A percentile compares a stretch with the other conserved stretches of the same genome.
These are phyloP conservation scores for Chrosomus eos DNA, from an alignment of 2,797 vertebrate genomes.

Conservation along the genomic window DNA sequence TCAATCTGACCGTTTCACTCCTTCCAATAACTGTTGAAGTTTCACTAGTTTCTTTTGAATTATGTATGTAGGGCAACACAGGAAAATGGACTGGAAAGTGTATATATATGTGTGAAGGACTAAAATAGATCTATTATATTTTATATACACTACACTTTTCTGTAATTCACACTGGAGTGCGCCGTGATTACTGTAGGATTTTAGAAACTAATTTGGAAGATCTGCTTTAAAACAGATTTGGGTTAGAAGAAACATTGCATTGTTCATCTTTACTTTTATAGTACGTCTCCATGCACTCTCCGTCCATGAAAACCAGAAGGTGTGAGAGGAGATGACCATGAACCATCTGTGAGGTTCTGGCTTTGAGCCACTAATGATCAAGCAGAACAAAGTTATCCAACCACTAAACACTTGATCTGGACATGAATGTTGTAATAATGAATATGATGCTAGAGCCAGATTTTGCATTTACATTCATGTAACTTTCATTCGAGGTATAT, in stretches of 20 bases:
- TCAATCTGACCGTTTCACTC: conserved; percentile 4
- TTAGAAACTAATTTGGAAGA: not conserved
- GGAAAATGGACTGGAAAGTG: not conserved
- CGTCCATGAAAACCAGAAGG: conserved; percentile 47
- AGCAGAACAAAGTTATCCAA: conserved; percentile 1
- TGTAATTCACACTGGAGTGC: not conserved
- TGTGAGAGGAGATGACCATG: conserved; percentile 36
- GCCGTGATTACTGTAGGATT: not conserved
- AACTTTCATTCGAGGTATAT: not conserved
- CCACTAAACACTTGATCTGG: not conserved
- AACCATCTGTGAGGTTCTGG: conserved; percentile 56
- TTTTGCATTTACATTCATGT: not conserved
- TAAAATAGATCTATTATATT: not conserved
- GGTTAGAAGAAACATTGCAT: not conserved
- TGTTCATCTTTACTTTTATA: not conserved
- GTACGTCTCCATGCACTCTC: conserved; percentile 15
- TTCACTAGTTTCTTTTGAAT: conserved; percentile 25
- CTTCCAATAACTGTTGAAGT: not conserved
- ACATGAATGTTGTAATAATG: not conserved
- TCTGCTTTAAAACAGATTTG: not conserved
- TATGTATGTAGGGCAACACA: not conserved
- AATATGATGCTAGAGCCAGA: not conserved
- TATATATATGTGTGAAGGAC: not conserved
- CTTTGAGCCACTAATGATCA: conserved; percentile 50
- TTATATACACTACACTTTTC: not conserved